Percentiles rank a stretch among this genome's conserved stretches.
Conservation (phyloP, 1,140 invertebrate genomes). For the Sycophila sp. region DNA sequence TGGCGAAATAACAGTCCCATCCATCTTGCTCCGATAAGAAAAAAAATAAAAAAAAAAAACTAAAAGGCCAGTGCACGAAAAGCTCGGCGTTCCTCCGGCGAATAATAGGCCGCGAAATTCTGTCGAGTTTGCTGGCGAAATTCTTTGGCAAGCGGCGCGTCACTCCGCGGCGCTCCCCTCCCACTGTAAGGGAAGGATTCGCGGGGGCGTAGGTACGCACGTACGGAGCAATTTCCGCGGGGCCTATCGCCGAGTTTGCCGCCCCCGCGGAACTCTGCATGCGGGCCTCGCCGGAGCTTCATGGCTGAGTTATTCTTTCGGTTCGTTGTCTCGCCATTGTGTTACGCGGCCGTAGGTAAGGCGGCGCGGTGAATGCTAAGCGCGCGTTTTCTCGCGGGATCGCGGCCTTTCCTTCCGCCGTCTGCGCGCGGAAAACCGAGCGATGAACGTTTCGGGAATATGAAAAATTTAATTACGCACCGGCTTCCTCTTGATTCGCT, state of each 20-base stretch:
- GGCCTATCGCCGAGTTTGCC: slow-evolving; percentile 43
- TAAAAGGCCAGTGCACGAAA: too few relatives aligned
- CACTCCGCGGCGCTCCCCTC: too few relatives aligned
- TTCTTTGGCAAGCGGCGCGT: neutral
- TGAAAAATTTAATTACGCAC: slow-evolving; percentile 18
- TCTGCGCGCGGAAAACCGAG: slow-evolving; percentile 22
- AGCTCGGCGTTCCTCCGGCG: too few relatives aligned
- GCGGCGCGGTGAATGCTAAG: slow-evolving; percentile 48
- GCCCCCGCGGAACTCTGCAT: slow-evolving; percentile 46
- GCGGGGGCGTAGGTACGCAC: slow-evolving; percentile 4
- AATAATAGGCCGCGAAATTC: too few relatives aligned
- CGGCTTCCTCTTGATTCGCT: neutral
- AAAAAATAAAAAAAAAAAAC: too few relatives aligned
- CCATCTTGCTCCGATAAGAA: too few relatives aligned
- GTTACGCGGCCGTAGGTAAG: slow-evolving; percentile 50
- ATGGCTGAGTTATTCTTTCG: slow-evolving; percentile 61
- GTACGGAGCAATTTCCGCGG: slow-evolving; percentile 46
- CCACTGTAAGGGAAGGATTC: too few relatives aligned
- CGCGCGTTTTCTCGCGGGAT: slow-evolving; percentile 34
- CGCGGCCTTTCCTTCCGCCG: neutral
- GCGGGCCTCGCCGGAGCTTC: slow-evolving; percentile 53
- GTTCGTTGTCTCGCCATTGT: slow-evolving; percentile 62
- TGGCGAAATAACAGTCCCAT: too few relatives aligned
- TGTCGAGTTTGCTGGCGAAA: too few relatives aligned
- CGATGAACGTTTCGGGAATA: slow-evolving; percentile 7